Percentiles rank a stretch among this genome's conserved stretches.
These are phyloP conservation scores for Aelia acuminata DNA, from an alignment of 2,888 invertebrate genomes.

Conservation along the genomic window DNA sequence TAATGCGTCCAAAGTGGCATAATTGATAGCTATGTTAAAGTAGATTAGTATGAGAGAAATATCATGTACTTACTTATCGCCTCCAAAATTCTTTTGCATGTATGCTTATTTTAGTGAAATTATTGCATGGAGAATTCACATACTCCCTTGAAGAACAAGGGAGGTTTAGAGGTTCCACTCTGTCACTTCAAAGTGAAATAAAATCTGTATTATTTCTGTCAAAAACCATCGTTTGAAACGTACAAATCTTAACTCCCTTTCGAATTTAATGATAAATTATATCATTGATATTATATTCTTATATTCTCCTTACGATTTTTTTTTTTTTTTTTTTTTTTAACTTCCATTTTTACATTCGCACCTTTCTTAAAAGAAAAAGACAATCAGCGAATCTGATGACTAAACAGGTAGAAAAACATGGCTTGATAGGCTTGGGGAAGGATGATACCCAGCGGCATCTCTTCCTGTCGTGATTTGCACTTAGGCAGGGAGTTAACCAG, in stretches of 20 bases:
- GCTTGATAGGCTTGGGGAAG: no score
- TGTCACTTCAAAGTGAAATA: not conserved
- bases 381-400: no score
- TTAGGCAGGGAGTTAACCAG: no score
- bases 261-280: no score
- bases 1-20: not conserved
- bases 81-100: not conserved
- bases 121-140: not conserved
- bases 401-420: no score
- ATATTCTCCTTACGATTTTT: no score
- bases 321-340: no score
- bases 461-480: no score
- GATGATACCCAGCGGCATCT: no score
- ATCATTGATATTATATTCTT: no score
- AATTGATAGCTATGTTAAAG: not conserved
- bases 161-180: not conserved
- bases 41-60: not conserved
- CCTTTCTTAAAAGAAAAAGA: no score
- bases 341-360: no score
- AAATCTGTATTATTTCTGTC: not conserved
- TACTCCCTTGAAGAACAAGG: not conserved
- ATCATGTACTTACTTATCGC: not conserved
- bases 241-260: not conserved
- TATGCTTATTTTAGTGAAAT: not conserved
- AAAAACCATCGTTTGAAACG: not conserved